phyloP scores from a whole-genome alignment of 1,140 invertebrate genomes.

The Drosophila prosaltans region DNA sequence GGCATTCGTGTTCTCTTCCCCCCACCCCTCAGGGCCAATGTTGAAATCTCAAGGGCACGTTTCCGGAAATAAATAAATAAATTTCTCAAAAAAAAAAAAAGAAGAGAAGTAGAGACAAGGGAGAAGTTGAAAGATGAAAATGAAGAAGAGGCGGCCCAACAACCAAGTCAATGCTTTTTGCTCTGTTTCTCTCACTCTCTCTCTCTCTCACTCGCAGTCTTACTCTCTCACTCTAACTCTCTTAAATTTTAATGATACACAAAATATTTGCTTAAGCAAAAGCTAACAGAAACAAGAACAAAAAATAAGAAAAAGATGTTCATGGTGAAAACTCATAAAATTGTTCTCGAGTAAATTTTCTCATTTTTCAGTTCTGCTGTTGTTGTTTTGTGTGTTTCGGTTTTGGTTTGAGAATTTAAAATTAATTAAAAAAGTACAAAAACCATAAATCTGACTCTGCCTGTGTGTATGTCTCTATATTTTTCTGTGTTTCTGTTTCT shows the following conservation, averaged over 20 bases:
- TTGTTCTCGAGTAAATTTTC: conserved; percentile 7
- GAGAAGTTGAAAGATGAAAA: conserved; percentile 11
- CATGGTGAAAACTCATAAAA: conserved; percentile 16
- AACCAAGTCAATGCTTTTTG: conserved; percentile 16
- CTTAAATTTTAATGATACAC: conserved; percentile 73
- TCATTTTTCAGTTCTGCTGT: not conserved
- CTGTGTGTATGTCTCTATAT: not conserved
- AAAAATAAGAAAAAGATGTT: not conserved
- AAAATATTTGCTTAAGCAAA: conserved; percentile 64
- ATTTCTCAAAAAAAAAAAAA: conserved; percentile 50
- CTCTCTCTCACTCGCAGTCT: not conserved
- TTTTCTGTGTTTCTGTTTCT: not conserved
- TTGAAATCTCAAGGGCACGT: conserved; percentile 78
- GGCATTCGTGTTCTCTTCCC: not conserved
- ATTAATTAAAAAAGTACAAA: conserved; percentile 10
- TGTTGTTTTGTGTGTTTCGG: not conserved
- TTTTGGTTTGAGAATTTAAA: conserved; percentile 9
- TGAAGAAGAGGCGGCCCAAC: not conserved
- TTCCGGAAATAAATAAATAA: conserved; percentile 82
- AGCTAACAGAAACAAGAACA: not conserved
- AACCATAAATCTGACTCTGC: conserved; percentile 8
- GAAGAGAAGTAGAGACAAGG: conserved; percentile 24
- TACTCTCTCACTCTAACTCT: conserved; percentile 27
- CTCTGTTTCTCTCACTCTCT: conserved; percentile 17
- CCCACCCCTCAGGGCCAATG: conserved; percentile 28